phyloP scores from a whole-genome alignment of 2,797 vertebrate species.

The Cynopterus sphinx region DNA sequence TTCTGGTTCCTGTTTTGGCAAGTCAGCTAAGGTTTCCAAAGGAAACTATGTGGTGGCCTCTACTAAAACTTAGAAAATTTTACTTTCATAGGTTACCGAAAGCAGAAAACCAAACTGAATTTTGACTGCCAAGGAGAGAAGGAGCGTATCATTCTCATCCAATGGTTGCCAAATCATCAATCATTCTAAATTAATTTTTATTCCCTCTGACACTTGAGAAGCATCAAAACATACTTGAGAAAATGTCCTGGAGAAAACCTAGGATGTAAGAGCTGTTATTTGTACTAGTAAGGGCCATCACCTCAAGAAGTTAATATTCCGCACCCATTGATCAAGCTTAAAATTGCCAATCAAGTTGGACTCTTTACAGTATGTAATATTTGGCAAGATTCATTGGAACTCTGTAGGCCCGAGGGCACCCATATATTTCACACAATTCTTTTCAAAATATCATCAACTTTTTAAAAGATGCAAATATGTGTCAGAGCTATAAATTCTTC shows the following conservation, averaged over 20 bases:
- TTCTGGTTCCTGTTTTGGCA: neutral
- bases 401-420: constrained; percentile 52
- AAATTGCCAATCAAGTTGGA: constrained; percentile 1
- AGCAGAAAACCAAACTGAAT: constrained; percentile 31
- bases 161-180: constrained; percentile 52
- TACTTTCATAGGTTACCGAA: constrained; percentile 36
- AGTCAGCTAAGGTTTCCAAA: neutral
- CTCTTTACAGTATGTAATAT: constrained; percentile 20
- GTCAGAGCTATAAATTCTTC: constrained; percentile 78
- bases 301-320: constrained; percentile 35
- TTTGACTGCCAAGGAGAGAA: constrained; percentile 57
- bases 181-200: constrained; percentile 68
- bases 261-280: neutral
- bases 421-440: constrained; percentile 50
- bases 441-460: constrained; percentile 74
- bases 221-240: constrained; percentile 47
- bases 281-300: neutral
- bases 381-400: constrained; percentile 68
- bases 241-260: constrained; percentile 52
- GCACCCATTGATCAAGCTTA: neutral
- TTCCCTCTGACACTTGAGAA: constrained; percentile 46
- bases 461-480: constrained; percentile 70
- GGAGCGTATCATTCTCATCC: constrained; percentile 44
- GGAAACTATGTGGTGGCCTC: neutral
- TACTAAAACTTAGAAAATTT: constrained; percentile 23